These are phyloP conservation scores for Venustaconcha ellipsiformis DNA, from an alignment of 1,140 invertebrate species.

Conservation along the genomic window DNA sequence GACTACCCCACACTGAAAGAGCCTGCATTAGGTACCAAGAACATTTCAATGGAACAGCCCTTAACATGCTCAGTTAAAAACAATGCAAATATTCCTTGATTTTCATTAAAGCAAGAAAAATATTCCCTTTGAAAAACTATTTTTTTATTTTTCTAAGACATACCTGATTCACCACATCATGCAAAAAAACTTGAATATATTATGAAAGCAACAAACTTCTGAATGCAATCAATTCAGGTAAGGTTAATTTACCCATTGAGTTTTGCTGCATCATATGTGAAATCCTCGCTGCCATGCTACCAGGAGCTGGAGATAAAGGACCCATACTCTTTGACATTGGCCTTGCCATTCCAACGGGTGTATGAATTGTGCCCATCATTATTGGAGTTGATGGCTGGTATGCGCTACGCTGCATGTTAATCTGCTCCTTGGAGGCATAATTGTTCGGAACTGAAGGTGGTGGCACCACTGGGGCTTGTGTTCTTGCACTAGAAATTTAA, in stretches of 20 bases:
- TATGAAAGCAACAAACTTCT: too few species aligned
- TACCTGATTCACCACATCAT: too few species aligned
- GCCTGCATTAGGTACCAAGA: too few species aligned
- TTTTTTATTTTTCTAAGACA: too few species aligned
- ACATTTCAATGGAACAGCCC: too few species aligned
- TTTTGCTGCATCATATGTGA: constrained; percentile 36
- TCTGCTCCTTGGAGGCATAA: constrained; percentile 15
- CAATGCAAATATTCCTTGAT: too few species aligned
- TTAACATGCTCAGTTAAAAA: too few species aligned
- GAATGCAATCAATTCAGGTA: background rate
- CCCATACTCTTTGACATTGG: constrained; percentile 70
- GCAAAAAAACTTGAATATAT: too few species aligned
- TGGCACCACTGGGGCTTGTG: constrained; percentile 89
- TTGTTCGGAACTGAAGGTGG: constrained; percentile 85
- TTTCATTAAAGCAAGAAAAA: too few species aligned
- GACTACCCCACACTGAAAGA: too few species aligned
- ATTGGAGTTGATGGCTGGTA: constrained; percentile 19
- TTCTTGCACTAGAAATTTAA: constrained; percentile 71
- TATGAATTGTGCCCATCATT: constrained; percentile 42
- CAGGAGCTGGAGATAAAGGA: constrained; percentile 28
- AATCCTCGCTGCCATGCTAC: constrained; percentile 28
- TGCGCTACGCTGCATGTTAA: constrained; percentile 2
- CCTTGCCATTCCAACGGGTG: constrained; percentile 77
- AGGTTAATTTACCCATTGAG: constrained; percentile 43
- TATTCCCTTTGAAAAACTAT: too few species aligned